Evolutionary conservation across 2,888 invertebrate genomes (phyloP).

Genomic region (Belgica antarctica): DNA sequence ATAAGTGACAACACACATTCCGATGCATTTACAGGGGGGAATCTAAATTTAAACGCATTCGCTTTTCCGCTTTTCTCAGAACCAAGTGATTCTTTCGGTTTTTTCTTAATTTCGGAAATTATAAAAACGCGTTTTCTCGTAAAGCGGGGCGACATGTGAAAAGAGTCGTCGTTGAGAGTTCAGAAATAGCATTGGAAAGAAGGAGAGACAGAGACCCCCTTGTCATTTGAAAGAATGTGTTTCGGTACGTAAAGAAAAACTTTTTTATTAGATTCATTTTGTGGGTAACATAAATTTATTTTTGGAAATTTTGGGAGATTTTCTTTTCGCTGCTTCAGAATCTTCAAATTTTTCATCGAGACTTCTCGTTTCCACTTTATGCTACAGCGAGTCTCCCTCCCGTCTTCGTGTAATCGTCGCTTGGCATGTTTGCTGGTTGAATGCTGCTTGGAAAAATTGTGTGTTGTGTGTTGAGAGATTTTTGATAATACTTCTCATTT

Average conservation of each 20-base stretch:
- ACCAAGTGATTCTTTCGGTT: slow-evolving; percentile 8
- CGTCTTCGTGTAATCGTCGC: background rate
- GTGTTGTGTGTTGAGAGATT: slow-evolving; percentile 30
- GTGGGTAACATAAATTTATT: slow-evolving; percentile 40
- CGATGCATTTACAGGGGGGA: slow-evolving; percentile 43
- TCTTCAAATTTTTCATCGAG: slow-evolving; percentile 21
- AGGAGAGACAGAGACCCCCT: slow-evolving; percentile 41
- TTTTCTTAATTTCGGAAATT: slow-evolving; percentile 40
- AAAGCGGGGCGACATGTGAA: slow-evolving; percentile 19
- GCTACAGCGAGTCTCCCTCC: background rate
- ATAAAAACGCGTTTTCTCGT: slow-evolving; percentile 36
- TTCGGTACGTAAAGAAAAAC: slow-evolving; percentile 31
- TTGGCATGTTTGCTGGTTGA: background rate
- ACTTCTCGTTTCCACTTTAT: slow-evolving; percentile 1
- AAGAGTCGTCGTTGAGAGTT: slow-evolving; percentile 38
- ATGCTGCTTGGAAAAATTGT: slow-evolving; percentile 24
- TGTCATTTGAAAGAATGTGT: slow-evolving; percentile 44
- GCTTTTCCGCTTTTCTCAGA: slow-evolving; percentile 23
- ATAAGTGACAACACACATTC: slow-evolving; percentile 31
- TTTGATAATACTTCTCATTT: slow-evolving; percentile 30
- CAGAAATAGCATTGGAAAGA: slow-evolving; percentile 41
- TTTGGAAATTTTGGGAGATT: slow-evolving; percentile 42
- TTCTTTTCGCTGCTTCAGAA: slow-evolving; percentile 20
- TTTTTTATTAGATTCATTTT: slow-evolving; percentile 41
- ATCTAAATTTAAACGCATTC: slow-evolving; percentile 32